Conservation (phyloP, 2,888 invertebrate genomes). For the Proisotoma minuta region DNA sequence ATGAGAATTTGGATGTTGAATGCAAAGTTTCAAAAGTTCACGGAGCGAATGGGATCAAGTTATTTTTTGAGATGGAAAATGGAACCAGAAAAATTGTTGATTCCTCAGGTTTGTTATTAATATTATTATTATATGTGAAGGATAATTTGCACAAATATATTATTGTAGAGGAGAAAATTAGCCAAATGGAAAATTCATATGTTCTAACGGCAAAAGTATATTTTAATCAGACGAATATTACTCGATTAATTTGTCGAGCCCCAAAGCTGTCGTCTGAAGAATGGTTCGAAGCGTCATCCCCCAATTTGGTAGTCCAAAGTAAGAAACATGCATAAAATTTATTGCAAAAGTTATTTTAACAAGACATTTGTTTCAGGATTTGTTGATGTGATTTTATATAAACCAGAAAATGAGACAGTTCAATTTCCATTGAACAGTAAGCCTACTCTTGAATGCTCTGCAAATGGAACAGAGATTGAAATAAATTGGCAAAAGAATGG, state of each 20-base stretch:
- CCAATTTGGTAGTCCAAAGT: too few relatives aligned
- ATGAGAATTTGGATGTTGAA: neutral
- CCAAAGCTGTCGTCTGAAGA: conserved; percentile 1
- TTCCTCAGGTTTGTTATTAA: neutral
- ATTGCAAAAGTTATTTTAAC: too few relatives aligned
- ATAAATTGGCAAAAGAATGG: neutral
- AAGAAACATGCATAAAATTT: too few relatives aligned
- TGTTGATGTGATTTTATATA: too few relatives aligned
- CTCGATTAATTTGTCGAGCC: neutral
- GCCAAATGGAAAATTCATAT: neutral
- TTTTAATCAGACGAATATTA: neutral
- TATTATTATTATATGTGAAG: neutral
- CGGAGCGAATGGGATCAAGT: neutral
- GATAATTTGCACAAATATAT: too few relatives aligned
- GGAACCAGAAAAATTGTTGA: neutral
- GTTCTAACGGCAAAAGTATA: neutral
- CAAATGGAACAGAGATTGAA: neutral
- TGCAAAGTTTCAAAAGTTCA: neutral
- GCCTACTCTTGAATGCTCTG: too few relatives aligned
- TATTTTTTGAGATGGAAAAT: neutral
- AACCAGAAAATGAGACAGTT: too few relatives aligned
- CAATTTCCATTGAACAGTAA: too few relatives aligned
- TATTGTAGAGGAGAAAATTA: too few relatives aligned
- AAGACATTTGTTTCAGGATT: too few relatives aligned
- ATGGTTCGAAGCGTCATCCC: conserved; percentile 4